Evolutionary conservation across 2,888 invertebrate genomes (phyloP).

Genomic region (Eulithis prunata): DNA sequence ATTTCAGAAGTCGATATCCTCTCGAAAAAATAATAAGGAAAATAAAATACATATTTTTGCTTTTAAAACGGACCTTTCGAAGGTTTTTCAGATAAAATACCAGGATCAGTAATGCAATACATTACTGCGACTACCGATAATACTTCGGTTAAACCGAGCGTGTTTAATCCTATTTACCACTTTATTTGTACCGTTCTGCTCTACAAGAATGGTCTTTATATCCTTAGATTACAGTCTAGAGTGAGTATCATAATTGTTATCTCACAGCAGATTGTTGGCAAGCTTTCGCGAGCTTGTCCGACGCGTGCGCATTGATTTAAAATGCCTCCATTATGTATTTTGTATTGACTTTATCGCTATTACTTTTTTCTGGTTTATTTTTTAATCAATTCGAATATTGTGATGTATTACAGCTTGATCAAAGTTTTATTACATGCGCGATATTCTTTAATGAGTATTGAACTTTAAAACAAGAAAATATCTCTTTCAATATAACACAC

Average conservation of each 20-base stretch:
- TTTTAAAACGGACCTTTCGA: slow-evolving; percentile 7
- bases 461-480: too few species aligned
- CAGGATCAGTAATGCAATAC: slow-evolving; percentile 21
- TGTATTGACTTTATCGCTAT: slow-evolving; percentile 27
- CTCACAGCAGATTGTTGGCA: slow-evolving; percentile 28
- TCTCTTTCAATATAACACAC: too few species aligned
- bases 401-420: neutral
- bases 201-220: slow-evolving; percentile 24
- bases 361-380: slow-evolving; percentile 28
- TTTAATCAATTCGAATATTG: slow-evolving; percentile 15
- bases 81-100: slow-evolving; percentile 17
- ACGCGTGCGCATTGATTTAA: slow-evolving; percentile 39
- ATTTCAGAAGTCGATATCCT: slow-evolving; percentile 9
- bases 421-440: slow-evolving; percentile 1
- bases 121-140: slow-evolving; percentile 32
- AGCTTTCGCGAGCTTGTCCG: slow-evolving; percentile 33
- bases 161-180: slow-evolving; percentile 23
- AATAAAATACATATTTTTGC: slow-evolving; percentile 20
- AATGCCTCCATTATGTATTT: slow-evolving; percentile 34
- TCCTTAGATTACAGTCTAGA: neutral
- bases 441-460: neutral
- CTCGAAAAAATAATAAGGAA: slow-evolving; percentile 23
- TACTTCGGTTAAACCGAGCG: slow-evolving; percentile 17
- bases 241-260: slow-evolving; percentile 7
- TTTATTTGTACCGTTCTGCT: slow-evolving; percentile 8